phyloP scores from a whole-genome alignment of 92 coral and sea anemone genomes.

The Ricordea florida region DNA sequence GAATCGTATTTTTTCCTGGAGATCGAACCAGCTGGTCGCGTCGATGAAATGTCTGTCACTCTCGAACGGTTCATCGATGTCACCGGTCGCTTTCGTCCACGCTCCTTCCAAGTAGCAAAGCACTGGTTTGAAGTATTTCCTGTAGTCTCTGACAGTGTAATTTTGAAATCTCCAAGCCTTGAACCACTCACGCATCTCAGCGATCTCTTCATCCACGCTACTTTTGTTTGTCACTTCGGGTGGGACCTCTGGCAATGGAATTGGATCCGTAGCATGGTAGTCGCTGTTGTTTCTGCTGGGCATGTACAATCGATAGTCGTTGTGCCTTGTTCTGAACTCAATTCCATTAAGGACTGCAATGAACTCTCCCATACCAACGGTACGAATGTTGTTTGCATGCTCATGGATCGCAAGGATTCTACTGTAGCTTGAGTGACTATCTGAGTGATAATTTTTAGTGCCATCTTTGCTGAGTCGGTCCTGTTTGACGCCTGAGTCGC shows the following conservation, averaged over 20 bases:
- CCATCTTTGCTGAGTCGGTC: constrained; percentile 62
- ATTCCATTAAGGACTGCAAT: constrained; percentile 86
- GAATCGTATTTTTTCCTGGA: constrained; percentile 91
- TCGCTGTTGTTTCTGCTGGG: constrained; percentile 57
- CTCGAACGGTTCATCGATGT: constrained; percentile 90
- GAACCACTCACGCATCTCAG: constrained; percentile 93
- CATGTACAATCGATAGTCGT: constrained; percentile 89
- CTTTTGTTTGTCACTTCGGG: constrained; percentile 63
- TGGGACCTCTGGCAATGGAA: constrained; percentile 86
- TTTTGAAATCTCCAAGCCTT: constrained; percentile 82
- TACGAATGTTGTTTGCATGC: constrained; percentile 79
- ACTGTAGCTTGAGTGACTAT: constrained; percentile 37
- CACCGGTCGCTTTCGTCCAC: constrained; percentile 73
- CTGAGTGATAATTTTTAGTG: constrained; percentile 64
- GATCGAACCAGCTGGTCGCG: constrained; percentile 87
- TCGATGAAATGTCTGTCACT: constrained; percentile 94
- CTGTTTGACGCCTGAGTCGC: constrained; percentile 82
- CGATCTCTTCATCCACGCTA: constrained; percentile 53
- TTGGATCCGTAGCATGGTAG: constrained; percentile 52
- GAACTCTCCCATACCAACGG: constrained; percentile 90
- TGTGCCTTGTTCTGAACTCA: constrained; percentile 92
- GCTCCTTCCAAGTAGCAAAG: constrained; percentile 90
- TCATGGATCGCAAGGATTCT: constrained; percentile 78
- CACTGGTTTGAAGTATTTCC: constrained; percentile 87
- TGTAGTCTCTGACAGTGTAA: constrained; percentile 74